Base-by-base conservation (phyloP, 2,888 invertebrate genomes). In the Lepas anatifera region DNA sequence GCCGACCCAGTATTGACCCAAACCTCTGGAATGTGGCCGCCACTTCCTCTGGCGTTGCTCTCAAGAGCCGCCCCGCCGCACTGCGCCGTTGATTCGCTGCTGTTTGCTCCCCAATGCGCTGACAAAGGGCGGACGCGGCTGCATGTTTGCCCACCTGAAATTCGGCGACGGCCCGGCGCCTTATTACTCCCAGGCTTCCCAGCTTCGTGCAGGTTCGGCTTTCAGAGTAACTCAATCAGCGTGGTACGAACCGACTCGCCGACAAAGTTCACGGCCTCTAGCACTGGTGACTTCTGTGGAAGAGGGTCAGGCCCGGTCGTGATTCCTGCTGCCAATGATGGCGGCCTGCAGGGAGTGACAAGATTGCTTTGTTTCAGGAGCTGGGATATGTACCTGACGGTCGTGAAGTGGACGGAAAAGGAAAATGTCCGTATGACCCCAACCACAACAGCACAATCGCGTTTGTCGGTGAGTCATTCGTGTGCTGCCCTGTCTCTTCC, bases 391-490 rank as follows among this genome's bases (percentile, higher is more conserved):
- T 35, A 3, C 13, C 22, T 2, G 32, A 58, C 41, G 71, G 64
- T 37, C 70, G 70, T 22, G 74, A 73, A 66, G 68, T 39, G 39
- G 72, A 66, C 27, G 75, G 75, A 27, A 68, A 67, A 25, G 75
- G 74, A n/a, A 72, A 79, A 43, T 81, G 82, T 72, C 83, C 84
- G 4, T 83, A 79, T 75, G 82, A 82, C 74, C 83, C 83, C 0
- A 76, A 78, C 25, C 81, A 83, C 75, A 83, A 83, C 76, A 81
- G 81, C 70, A 83, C 83, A 4, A 77, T 78, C 43, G 76, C 80
- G 16, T 83, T 77, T 75, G 76, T 77, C 64, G 80, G 81, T 81
- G 76, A 71, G 68, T 84, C 41, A 16, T 18, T 18, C 10, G 16
- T 8, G 11, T 27, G 11, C 50, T 13, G 27, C 50, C 16, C 50